A percentile compares a stretch with the other conserved stretches of the same genome.
Conservation (phyloP, 1,140 invertebrate genomes). For the Archivesica marissinica region DNA sequence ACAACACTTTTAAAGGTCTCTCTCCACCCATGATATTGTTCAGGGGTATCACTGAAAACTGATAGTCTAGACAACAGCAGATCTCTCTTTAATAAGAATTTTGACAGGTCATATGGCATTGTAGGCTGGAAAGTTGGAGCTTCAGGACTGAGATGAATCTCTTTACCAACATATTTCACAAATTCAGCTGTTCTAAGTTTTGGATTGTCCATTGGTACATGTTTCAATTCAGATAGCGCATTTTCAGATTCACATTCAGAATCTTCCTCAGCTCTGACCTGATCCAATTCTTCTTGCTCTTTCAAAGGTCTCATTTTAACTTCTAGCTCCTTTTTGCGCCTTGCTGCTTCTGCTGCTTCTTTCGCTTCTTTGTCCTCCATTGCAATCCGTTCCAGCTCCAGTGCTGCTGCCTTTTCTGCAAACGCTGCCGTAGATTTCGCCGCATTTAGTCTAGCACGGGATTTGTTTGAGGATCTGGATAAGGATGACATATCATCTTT, state of each 20-base stretch:
- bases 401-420: conserved; percentile 23
- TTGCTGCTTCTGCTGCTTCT: not conserved
- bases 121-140: not conserved
- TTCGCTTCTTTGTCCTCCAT: conserved; percentile 12
- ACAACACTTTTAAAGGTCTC: conserved; percentile 42
- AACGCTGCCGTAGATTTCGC: conserved; percentile 23
- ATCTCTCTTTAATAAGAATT: conserved; percentile 53
- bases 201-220: not conserved
- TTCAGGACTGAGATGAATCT: not conserved
- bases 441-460: conserved; percentile 7
- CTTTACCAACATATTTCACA: too few species aligned
- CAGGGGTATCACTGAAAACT: conserved; percentile 48
- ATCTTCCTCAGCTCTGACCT: not conserved
- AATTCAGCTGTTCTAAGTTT: not conserved
- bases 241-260: not conserved
- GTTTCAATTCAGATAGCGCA: not conserved
- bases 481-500: not conserved
- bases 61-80: too few species aligned
- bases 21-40: conserved; percentile 54
- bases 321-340: not conserved
- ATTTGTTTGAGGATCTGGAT: not conserved
- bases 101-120: conserved; percentile 33
- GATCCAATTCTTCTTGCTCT: not conserved
- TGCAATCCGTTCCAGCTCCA: not conserved
- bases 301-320: not conserved